Evolutionary conservation across 2,888 invertebrate genomes (phyloP).

Genomic region (Leptopilina drosophilae): DNA sequence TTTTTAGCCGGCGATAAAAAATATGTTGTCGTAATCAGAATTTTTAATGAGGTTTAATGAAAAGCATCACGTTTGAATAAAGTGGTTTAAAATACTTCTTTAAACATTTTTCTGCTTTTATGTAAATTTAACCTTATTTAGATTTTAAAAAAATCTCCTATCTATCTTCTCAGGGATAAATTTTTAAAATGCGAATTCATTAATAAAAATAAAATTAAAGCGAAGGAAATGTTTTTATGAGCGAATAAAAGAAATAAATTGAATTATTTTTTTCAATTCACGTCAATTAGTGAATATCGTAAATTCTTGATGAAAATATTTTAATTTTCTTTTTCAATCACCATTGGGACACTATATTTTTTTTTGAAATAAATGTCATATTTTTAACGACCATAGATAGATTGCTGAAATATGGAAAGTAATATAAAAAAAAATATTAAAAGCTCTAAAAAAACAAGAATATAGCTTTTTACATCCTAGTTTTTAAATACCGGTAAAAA

Average conservation of each 20-base stretch:
- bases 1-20: not conserved
- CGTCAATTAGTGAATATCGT: too few species aligned
- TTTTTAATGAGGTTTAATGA: not conserved
- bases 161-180: not conserved
- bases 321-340: slow-evolving; percentile 1
- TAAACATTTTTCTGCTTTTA: not conserved
- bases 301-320: not conserved
- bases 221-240: too few species aligned
- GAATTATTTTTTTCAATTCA: too few species aligned
- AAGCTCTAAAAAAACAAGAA: slow-evolving; percentile 1
- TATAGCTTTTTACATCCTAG: not conserved
- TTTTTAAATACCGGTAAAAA: not conserved
- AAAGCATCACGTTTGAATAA: not conserved
- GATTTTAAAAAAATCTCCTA: not conserved
- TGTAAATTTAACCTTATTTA: not conserved
- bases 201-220: too few species aligned
- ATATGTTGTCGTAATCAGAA: not conserved
- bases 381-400: slow-evolving; percentile 7
- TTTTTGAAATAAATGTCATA: slow-evolving; percentile 5
- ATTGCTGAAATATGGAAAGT: slow-evolving; percentile 6
- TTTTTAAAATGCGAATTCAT: not conserved
- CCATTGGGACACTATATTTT: not conserved
- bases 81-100: not conserved
- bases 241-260: too few species aligned
- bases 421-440: slow-evolving; percentile 9